These are phyloP conservation scores for Aldabrachelys gigantea DNA, from an alignment of 2,113 vertebrate species.

Conservation along the genomic window DNA sequence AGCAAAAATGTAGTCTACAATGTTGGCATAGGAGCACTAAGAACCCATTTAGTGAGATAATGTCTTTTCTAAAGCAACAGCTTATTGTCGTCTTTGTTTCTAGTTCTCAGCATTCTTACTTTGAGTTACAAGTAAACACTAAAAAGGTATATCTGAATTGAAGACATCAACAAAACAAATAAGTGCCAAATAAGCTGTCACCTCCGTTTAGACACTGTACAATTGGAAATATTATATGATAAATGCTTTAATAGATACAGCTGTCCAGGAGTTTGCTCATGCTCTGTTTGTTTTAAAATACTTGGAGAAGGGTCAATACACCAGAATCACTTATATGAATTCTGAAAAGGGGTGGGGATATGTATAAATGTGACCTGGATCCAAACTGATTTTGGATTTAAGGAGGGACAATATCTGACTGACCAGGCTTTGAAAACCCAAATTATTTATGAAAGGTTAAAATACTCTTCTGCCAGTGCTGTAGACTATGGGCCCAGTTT, in stretches of 20 bases:
- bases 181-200: conserved; percentile 51
- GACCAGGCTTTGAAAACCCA: neutral
- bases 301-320: neutral
- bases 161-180: neutral
- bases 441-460: neutral
- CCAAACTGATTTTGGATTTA: neutral
- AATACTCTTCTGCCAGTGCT: neutral
- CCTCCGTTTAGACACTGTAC: conserved; percentile 26
- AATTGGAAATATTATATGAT: conserved; percentile 21
- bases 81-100: conserved; percentile 35
- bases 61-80: conserved; percentile 37
- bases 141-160: conserved; percentile 34
- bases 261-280: conserved; percentile 37
- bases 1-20: conserved; percentile 19
- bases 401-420: neutral
- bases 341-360: neutral
- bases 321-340: neutral
- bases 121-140: conserved; percentile 20
- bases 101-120: conserved; percentile 18
- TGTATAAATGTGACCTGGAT: neutral
- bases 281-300: neutral
- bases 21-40: neutral
- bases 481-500: neutral
- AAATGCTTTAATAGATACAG: conserved; percentile 20
- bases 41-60: conserved; percentile 1